Conservation (phyloP, 1,140 invertebrate species). For the Zaprionus africanus region DNA sequence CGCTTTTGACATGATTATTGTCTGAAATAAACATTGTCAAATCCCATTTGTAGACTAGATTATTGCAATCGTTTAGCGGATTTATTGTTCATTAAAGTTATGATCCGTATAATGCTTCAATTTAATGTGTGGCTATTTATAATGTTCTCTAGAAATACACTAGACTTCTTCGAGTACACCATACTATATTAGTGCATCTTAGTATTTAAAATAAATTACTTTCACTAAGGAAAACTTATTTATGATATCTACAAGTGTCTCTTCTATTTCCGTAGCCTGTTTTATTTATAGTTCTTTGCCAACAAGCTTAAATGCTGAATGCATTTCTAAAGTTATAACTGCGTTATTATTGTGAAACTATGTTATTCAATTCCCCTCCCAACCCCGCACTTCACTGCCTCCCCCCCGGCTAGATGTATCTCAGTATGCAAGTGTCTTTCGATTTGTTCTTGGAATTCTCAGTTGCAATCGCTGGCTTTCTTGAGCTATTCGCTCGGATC, state of each 20-base stretch:
- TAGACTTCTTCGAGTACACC: too few relatives aligned
- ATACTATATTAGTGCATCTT: too few relatives aligned
- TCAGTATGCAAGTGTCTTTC: constrained; percentile 26
- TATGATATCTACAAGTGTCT: not conserved
- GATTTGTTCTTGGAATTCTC: constrained; percentile 58
- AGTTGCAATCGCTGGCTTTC: constrained; percentile 59
- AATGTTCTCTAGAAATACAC: too few relatives aligned
- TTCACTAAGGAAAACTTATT: not conserved
- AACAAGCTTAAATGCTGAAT: not conserved
- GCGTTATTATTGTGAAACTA: constrained; percentile 13
- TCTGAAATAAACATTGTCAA: too few relatives aligned
- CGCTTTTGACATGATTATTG: too few relatives aligned
- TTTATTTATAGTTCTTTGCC: not conserved
- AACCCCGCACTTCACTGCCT: too few relatives aligned
- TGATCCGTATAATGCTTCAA: too few relatives aligned
- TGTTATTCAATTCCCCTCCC: not conserved
- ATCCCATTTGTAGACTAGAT: too few relatives aligned
- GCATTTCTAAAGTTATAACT: constrained; percentile 25
- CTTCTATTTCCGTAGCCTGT: not conserved
- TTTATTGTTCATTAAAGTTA: too few relatives aligned
- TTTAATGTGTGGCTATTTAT: too few relatives aligned
- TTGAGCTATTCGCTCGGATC: constrained; percentile 47
- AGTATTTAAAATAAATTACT: too few relatives aligned
- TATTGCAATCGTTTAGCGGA: too few relatives aligned
- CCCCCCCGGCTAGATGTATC: not conserved